These are phyloP conservation scores for Opisthocomus hoazin DNA, from an alignment of 2,113 vertebrate species.

Conservation along the genomic window DNA sequence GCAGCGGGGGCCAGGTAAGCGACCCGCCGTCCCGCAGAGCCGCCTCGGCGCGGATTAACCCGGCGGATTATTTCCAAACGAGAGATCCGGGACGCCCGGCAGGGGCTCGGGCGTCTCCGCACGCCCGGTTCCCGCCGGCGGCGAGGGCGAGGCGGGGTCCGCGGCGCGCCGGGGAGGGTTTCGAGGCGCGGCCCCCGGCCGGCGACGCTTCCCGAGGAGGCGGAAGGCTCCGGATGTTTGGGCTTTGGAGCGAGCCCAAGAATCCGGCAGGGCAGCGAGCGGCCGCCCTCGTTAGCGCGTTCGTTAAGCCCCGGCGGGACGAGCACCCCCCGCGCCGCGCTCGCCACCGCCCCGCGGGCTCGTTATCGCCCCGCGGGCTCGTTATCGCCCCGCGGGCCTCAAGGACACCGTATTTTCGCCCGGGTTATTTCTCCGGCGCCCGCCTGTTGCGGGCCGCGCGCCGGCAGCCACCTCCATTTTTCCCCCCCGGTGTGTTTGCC, in stretches of 20 bases:
- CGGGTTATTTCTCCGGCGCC: not conserved
- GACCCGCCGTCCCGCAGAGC: not conserved
- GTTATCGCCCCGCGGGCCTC: not conserved
- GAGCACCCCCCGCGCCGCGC: not conserved
- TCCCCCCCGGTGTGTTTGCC: accelerated
- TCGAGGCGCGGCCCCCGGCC: too few species aligned
- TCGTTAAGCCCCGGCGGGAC: not conserved
- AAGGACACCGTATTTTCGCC: not conserved
- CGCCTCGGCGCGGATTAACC: not conserved
- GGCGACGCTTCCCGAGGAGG: not conserved
- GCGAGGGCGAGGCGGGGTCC: too few species aligned
- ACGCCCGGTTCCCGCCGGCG: too few species aligned
- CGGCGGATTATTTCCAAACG: not conserved
- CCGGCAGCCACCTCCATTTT: not conserved
- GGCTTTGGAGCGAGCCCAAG: not conserved
- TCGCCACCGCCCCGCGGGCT: not conserved
- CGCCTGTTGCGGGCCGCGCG: not conserved
- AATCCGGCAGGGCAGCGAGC: not conserved
- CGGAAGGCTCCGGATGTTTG: not conserved
- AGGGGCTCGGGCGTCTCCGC: too few species aligned
- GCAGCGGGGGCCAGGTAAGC: not conserved
- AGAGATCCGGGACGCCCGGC: not conserved
- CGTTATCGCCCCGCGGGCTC: not conserved
- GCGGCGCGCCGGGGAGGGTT: too few species aligned
- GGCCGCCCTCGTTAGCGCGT: not conserved